phyloP scores from a whole-genome alignment of 2,113 vertebrate species.

The Muscicapa adusta region DNA sequence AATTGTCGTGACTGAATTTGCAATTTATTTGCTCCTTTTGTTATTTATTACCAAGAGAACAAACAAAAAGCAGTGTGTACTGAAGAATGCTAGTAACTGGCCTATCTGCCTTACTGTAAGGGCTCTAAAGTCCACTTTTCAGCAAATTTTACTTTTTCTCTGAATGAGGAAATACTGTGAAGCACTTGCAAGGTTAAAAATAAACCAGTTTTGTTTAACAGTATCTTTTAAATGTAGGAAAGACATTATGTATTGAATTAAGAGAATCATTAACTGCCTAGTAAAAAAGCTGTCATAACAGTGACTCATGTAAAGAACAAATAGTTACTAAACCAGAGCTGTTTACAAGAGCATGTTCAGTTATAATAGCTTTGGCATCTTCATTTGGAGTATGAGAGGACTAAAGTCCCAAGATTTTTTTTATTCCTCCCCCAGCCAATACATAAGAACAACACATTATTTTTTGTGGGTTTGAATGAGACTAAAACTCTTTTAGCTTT shows the following conservation, averaged over 20 bases:
- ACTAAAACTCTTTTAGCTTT: background rate
- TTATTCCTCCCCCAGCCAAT: background rate
- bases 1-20: background rate
- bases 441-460: background rate
- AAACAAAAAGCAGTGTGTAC: conserved; percentile 6
- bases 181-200: background rate
- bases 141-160: background rate
- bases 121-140: conserved; percentile 17
- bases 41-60: conserved; percentile 49
- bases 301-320: background rate
- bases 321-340: background rate
- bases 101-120: background rate
- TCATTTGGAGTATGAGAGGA: background rate
- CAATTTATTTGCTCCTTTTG: background rate
- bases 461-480: background rate
- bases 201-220: background rate
- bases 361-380: background rate
- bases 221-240: background rate
- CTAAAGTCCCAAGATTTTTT: background rate
- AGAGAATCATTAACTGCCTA: background rate
- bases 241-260: background rate
- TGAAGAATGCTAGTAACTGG: background rate
- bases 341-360: background rate
- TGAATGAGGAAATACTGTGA: background rate
- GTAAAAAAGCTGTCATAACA: background rate